phyloP scores from a whole-genome alignment of 2,888 invertebrate species.

The Drosophila mimetica region DNA sequence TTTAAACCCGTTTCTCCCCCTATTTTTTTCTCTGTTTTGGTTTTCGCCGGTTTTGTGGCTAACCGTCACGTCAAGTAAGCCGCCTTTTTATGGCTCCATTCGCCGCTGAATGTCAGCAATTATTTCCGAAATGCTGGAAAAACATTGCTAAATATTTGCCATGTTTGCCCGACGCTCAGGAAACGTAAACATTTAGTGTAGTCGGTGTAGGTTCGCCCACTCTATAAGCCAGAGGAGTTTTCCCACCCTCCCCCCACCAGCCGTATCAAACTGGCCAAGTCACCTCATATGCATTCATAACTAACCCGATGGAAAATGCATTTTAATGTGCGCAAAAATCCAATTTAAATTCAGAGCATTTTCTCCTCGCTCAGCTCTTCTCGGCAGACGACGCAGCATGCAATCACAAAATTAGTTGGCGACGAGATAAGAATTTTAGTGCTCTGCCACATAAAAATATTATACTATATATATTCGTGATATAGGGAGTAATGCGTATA shows the following conservation, averaged over 20 bases:
- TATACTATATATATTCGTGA: conserved; percentile 1
- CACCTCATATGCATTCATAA: conserved; percentile 77
- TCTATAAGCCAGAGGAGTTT: background rate
- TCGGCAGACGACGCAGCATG: conserved; percentile 45
- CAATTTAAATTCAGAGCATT: conserved; percentile 83
- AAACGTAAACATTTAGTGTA: conserved; percentile 78
- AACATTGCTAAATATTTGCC: conserved; percentile 69
- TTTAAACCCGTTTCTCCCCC: conserved; percentile 15
- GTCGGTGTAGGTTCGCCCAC: conserved; percentile 24
- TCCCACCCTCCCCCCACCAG: conserved; percentile 4
- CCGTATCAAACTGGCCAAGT: conserved; percentile 2
- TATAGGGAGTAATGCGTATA: conserved; percentile 67
- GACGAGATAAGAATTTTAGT: conserved; percentile 77
- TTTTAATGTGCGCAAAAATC: conserved; percentile 82
- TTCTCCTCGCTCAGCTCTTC: conserved; percentile 40
- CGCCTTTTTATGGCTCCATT: conserved; percentile 64
- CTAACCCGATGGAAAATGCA: conserved; percentile 75
- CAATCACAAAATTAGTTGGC: conserved; percentile 78
- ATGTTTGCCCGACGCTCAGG: conserved; percentile 73
- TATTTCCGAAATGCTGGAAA: conserved; percentile 67
- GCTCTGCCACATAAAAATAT: conserved; percentile 28
- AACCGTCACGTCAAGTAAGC: conserved; percentile 68
- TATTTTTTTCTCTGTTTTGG: conserved; percentile 17
- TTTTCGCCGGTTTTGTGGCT: conserved; percentile 48
- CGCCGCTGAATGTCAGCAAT: conserved; percentile 64